Evolutionary conservation across 2,797 vertebrate genomes (phyloP).

Genomic region (Esox lucius): DNA sequence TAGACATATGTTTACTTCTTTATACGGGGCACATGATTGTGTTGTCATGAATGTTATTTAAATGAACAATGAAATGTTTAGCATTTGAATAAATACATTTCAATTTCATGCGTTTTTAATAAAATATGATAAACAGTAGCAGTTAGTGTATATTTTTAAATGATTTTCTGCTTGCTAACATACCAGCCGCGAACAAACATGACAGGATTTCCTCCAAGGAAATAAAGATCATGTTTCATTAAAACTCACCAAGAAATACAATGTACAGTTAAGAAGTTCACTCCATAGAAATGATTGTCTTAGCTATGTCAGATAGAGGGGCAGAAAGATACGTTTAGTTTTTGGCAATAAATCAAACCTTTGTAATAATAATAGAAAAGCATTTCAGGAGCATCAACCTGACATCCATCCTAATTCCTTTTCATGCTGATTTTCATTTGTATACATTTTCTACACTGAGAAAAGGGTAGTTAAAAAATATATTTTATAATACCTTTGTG

Average conservation of each 20-base stretch:
- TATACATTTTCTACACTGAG: neutral
- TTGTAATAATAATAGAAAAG: neutral
- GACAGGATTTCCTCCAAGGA: conserved; percentile 83
- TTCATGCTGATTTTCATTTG: neutral
- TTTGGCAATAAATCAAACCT: neutral
- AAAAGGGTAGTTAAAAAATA: neutral
- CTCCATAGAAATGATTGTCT: conserved; percentile 75
- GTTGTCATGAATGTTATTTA: conserved; percentile 77
- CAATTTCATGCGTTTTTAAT: conserved; percentile 80
- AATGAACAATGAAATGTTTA: conserved; percentile 80
- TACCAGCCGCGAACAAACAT: conserved; percentile 75
- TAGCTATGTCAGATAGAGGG: neutral
- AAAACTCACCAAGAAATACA: conserved; percentile 81
- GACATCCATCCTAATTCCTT: no score
- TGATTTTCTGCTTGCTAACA: conserved; percentile 76
- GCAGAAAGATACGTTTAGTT: conserved; percentile 15
- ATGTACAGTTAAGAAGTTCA: conserved; percentile 77
- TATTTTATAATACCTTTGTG: neutral
- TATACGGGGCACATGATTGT: conserved; percentile 75
- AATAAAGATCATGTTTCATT: conserved; percentile 88
- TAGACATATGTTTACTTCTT: conserved; percentile 81
- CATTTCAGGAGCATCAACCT: no score
- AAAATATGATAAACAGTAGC: conserved; percentile 89
- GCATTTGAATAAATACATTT: conserved; percentile 81
- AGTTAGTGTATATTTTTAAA: conserved; percentile 90